Percentiles rank a stretch among this genome's conserved stretches.
Evolutionary conservation across 2,113 vertebrate species (phyloP).

Genomic region (Hystrix cristata): DNA sequence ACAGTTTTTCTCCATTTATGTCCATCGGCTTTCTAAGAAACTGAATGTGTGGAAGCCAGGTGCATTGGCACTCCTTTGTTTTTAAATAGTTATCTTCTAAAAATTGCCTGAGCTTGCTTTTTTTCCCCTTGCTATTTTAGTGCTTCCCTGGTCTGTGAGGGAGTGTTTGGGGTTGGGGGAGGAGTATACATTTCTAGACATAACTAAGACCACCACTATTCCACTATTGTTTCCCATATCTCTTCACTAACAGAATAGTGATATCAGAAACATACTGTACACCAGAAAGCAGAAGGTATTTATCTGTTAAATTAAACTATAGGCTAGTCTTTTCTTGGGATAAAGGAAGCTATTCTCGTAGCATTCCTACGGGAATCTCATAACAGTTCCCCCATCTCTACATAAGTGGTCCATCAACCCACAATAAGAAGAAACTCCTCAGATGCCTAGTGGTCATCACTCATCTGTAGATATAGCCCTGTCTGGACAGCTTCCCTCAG

Average conservation of each 20-base stretch:
- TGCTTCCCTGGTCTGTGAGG: neutral
- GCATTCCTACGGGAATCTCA: neutral
- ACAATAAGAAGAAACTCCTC: neutral
- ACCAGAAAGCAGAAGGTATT: neutral
- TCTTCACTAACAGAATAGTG: neutral
- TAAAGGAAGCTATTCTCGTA: neutral
- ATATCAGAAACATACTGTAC: neutral
- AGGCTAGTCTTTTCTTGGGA: neutral
- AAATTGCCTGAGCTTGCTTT: neutral
- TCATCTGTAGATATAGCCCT: neutral
- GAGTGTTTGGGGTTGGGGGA: accelerated
- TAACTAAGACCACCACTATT: neutral
- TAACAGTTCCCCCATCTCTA: neutral
- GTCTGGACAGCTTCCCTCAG: neutral
- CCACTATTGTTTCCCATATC: neutral
- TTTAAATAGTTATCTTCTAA: neutral
- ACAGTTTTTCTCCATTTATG: neutral
- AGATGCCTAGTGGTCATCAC: neutral
- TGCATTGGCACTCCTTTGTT: neutral
- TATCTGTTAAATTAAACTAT: neutral
- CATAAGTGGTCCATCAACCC: neutral
- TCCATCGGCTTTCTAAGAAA: conserved; percentile 11
- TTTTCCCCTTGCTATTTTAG: neutral
- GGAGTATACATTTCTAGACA: neutral
- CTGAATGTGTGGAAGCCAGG: neutral